These are phyloP conservation scores for Zeugodacus cucurbitae DNA, from an alignment of 1,140 invertebrate genomes.

Conservation along the genomic window DNA sequence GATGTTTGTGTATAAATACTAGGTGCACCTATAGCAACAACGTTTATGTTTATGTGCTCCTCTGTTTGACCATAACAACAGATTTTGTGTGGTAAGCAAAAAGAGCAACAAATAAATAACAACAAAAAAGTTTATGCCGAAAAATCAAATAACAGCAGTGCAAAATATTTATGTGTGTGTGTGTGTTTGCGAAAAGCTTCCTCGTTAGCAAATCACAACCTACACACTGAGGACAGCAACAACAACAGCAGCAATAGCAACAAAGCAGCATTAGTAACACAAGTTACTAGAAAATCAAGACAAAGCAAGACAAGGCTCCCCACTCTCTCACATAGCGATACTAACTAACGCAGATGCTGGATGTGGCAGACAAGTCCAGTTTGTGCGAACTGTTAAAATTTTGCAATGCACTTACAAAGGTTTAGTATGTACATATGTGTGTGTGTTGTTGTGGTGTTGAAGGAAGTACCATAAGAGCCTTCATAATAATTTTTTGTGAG, in stretches of 20 bases:
- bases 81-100: neutral
- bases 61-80: constrained; percentile 5
- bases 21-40: neutral
- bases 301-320: neutral
- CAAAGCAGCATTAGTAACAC: neutral
- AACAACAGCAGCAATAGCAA: neutral
- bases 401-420: neutral
- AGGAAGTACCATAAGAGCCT: neutral
- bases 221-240: neutral
- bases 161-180: neutral
- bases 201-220: constrained; percentile 25
- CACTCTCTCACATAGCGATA: neutral
- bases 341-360: neutral
- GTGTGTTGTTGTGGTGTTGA: neutral
- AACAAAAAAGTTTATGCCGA: neutral
- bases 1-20: no score
- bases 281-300: constrained; percentile 20
- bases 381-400: neutral
- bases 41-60: neutral
- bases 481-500: neutral
- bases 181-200: neutral
- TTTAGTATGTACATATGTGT: neutral
- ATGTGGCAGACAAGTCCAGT: neutral
- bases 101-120: neutral
- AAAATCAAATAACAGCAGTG: neutral